Percentiles rank a stretch among this genome's conserved stretches.
Conservation (phyloP, 2,113 vertebrate genomes). For the Heptranchias perlo region DNA sequence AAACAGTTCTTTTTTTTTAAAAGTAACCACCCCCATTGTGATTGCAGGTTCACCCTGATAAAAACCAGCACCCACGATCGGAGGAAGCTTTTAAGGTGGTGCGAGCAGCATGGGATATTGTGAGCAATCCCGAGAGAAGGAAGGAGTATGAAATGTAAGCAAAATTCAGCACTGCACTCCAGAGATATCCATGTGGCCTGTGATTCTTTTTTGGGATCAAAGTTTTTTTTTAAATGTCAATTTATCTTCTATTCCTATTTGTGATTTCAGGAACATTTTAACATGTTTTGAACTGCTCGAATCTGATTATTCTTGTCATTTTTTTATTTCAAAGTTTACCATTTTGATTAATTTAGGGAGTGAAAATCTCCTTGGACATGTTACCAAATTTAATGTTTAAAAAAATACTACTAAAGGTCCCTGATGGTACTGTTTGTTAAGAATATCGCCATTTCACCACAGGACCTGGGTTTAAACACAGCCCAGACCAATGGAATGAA, state of each 20-base stretch:
- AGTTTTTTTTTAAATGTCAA: slow-evolving; percentile 11
- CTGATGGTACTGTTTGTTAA: not conserved
- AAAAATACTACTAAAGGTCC: not conserved
- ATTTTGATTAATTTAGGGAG: slow-evolving; percentile 3
- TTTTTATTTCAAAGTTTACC: not conserved
- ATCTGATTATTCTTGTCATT: not conserved
- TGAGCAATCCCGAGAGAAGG: slow-evolving; percentile 82
- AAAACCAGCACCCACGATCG: slow-evolving; percentile 84
- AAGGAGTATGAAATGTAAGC: slow-evolving; percentile 85
- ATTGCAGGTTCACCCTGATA: slow-evolving; percentile 87
- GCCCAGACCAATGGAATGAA: not conserved
- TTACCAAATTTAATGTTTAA: not conserved
- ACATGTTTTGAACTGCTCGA: not conserved
- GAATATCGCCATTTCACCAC: not conserved
- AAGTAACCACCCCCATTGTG: slow-evolving; percentile 3
- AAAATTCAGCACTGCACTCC: slow-evolving; percentile 2
- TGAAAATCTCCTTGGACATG: slow-evolving; percentile 1
- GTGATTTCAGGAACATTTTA: not conserved
- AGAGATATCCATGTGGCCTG: slow-evolving; percentile 1
- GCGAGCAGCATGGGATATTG: slow-evolving; percentile 87
- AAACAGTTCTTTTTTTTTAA: not conserved
- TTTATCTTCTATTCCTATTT: not conserved
- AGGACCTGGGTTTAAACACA: not conserved
- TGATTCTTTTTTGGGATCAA: not conserved
- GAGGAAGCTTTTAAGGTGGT: slow-evolving; percentile 92